Evolutionary conservation across 1,140 invertebrate species (phyloP), one percentile per base, ranked within the genome.

Genomic region (Drusus annulatus): DNA sequence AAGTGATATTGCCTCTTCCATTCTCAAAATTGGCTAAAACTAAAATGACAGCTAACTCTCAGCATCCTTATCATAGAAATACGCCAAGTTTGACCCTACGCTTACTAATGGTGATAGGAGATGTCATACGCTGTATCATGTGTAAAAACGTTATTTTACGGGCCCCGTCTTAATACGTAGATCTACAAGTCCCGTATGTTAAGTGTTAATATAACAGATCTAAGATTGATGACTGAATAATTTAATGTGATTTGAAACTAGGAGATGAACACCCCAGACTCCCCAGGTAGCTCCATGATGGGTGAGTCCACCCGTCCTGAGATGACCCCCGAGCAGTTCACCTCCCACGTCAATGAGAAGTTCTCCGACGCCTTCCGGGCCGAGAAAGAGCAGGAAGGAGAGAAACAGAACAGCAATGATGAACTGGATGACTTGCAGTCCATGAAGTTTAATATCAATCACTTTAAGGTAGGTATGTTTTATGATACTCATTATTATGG

Each of bases 211-310:
- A n/a, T n/a, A n/a, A n/a, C 25, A 28, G 25, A 2, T 28, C 25
- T 28, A 28, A 2, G 2, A 2, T 2, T 2, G 25, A 5, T 28
- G 5, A 28, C 25, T 28, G 2, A 28, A 28, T 28, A 45, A 45
- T 45, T 45, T 13, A 13, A 45, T 45, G 10, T 45, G 8, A 45
- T 13, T 45, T 45, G 36, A 2, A 28, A 45, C 31, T 79, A 81
- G 78, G 79, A 31, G 80, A 81, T 75, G 23, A 80, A 90, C 86
- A 89, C 88, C 0, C 88, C 88, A 45, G 87, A 87, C 65, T 88
- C 88, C 5, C 87, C 87, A 2, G 85, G 81, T 1, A 87, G 87
- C 50, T 87, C 87, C 1, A 80, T 83, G 25, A 87, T 87, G 4
- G 83, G 85, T 23, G 84, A 85, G 15, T 71, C 68, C 8, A 52